phyloP scores from a whole-genome alignment of 2,888 invertebrate genomes.

The Cybosia mesomella region DNA sequence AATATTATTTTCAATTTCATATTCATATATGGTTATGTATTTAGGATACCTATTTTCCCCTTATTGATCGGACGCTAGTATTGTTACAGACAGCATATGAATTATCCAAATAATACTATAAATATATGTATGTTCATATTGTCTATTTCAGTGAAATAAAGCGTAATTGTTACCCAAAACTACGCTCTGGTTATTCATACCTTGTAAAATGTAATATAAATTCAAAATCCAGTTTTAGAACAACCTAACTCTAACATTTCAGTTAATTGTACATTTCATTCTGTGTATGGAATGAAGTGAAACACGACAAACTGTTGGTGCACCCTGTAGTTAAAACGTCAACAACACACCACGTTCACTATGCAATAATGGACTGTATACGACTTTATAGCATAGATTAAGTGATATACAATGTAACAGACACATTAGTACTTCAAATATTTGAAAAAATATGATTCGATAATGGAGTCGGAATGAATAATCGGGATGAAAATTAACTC shows the following conservation, averaged over 20 bases:
- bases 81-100: too few relatives aligned
- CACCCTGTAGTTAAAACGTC: constrained; percentile 56
- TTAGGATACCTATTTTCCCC: too few relatives aligned
- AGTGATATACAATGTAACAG: neutral
- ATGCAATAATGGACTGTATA: constrained; percentile 49
- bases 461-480: too few relatives aligned
- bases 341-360: constrained; percentile 50
- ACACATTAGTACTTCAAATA: neutral
- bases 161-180: neutral
- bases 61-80: too few relatives aligned
- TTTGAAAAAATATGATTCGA: neutral
- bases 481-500: too few relatives aligned
- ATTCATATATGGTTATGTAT: too few relatives aligned
- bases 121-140: too few relatives aligned
- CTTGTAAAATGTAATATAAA: too few relatives aligned
- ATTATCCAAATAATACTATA: too few relatives aligned
- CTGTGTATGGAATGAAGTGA: constrained; percentile 36
- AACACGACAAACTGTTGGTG: constrained; percentile 48
- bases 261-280: constrained; percentile 10
- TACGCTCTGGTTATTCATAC: too few relatives aligned
- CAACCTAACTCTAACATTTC: neutral
- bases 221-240: neutral
- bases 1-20: too few relatives aligned
- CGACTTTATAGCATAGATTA: constrained; percentile 31
- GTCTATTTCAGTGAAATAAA: neutral